Evolutionary conservation across 2,888 invertebrate species (phyloP).

Genomic region (Diabrotica balteata): DNA sequence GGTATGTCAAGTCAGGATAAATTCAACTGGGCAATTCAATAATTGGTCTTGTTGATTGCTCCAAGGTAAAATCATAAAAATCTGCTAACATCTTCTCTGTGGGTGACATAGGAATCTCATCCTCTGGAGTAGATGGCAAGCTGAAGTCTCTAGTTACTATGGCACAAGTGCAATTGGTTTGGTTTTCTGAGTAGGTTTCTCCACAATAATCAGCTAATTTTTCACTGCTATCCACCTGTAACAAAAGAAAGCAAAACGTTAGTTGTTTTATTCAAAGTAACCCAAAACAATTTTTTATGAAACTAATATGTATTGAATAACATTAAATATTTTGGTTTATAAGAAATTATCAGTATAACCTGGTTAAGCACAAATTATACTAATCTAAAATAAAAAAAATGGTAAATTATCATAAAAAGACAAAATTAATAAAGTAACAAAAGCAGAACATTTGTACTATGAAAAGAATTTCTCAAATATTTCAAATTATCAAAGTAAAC

Average conservation of each 20-base stretch:
- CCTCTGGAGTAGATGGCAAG: slow-evolving; percentile 48
- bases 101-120: slow-evolving; percentile 60
- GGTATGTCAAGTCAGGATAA: too few species aligned
- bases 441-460: too few species aligned
- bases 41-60: slow-evolving; percentile 69
- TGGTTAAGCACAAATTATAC: background rate
- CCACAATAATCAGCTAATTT: slow-evolving; percentile 64
- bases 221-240: slow-evolving; percentile 66
- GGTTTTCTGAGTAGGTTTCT: slow-evolving; percentile 61
- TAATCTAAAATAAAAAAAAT: background rate
- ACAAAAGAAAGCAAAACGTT: slow-evolving; percentile 51
- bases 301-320: background rate
- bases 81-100: slow-evolving; percentile 70
- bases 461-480: background rate
- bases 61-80: slow-evolving; percentile 72
- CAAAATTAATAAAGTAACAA: background rate
- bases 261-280: too few species aligned
- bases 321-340: background rate
- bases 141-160: slow-evolving; percentile 61
- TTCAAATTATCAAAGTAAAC: background rate
- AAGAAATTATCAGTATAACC: background rate
- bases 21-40: slow-evolving; percentile 67
- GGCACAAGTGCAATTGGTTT: slow-evolving; percentile 65
- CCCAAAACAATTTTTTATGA: background rate
- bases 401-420: background rate